Evolutionary conservation across 2,888 invertebrate species (phyloP).

Genomic region (Plebejus anna): DNA sequence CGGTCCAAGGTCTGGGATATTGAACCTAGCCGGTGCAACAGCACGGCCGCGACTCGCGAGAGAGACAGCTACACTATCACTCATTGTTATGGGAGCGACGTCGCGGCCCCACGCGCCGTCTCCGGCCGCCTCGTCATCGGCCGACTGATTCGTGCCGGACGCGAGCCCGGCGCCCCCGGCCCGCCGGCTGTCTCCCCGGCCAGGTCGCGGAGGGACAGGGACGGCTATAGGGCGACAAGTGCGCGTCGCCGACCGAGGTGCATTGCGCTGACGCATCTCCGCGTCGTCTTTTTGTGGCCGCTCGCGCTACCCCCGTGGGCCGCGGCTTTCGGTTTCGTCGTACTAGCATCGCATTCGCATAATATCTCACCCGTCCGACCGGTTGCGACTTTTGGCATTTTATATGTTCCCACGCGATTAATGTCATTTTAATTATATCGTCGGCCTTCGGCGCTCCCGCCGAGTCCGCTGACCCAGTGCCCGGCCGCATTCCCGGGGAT

Average conservation of each 20-base stretch:
- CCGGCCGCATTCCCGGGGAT: slow-evolving; percentile 55
- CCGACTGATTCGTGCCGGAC: slow-evolving; percentile 61
- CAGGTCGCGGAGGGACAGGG: slow-evolving; percentile 44
- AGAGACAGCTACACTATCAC: slow-evolving; percentile 74
- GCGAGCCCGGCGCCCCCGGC: slow-evolving; percentile 57
- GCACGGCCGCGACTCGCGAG: slow-evolving; percentile 56
- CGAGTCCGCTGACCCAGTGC: slow-evolving; percentile 68
- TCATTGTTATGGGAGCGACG: slow-evolving; percentile 74
- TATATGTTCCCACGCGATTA: slow-evolving; percentile 74
- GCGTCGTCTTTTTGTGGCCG: slow-evolving; percentile 59
- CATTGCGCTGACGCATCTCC: slow-evolving; percentile 74
- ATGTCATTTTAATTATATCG: slow-evolving; percentile 75
- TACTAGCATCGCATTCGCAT: slow-evolving; percentile 41
- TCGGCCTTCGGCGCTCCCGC: slow-evolving; percentile 51
- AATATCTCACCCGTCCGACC: slow-evolving; percentile 55
- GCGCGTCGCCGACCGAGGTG: slow-evolving; percentile 54
- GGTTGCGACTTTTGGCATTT: slow-evolving; percentile 64
- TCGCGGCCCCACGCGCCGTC: slow-evolving; percentile 69
- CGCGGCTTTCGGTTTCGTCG: slow-evolving; percentile 65
- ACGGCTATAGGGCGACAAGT: slow-evolving; percentile 55
- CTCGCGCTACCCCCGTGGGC: slow-evolving; percentile 49
- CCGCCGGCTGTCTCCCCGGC: slow-evolving; percentile 62
- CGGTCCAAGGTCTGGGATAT: slow-evolving; percentile 78
- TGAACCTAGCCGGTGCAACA: slow-evolving; percentile 74
- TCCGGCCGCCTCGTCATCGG: slow-evolving; percentile 54